Conservation (phyloP, 2,113 vertebrate genomes). For the Turnix velox region DNA sequence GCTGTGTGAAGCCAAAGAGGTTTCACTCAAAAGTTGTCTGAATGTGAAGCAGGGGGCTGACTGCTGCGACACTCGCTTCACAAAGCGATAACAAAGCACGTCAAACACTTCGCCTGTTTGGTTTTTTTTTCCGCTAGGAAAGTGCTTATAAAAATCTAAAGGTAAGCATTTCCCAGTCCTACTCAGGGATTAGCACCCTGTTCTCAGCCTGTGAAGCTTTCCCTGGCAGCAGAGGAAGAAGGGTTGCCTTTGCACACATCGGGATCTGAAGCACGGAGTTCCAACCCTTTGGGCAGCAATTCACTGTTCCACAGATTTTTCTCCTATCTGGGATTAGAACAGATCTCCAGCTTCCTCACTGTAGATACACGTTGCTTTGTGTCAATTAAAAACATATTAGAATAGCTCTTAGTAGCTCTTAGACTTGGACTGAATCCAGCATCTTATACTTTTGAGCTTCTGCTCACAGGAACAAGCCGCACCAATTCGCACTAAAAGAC, state of each 20-base stretch:
- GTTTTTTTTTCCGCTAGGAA: not conserved
- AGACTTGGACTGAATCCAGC: too few relatives aligned
- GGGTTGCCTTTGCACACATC: too few relatives aligned
- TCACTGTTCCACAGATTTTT: not conserved
- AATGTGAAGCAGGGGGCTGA: not conserved
- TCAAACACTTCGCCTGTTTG: not conserved
- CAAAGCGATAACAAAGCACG: fast-evolving
- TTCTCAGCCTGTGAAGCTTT: fast-evolving
- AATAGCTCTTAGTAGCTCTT: too few relatives aligned
- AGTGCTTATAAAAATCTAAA: not conserved
- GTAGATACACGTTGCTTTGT: not conserved
- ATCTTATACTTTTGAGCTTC: not conserved
- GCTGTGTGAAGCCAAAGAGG: not conserved
- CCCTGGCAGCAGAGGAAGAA: not conserved
- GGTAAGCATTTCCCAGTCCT: not conserved
- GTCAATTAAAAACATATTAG: not conserved
- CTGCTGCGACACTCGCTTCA: fast-evolving
- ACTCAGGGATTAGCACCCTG: too few relatives aligned
- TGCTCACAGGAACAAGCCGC: not conserved
- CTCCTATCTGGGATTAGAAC: not conserved
- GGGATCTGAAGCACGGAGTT: fast-evolving
- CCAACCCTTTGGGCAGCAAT: not conserved
- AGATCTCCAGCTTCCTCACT: not conserved
- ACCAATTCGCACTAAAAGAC: not conserved
- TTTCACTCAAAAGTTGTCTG: not conserved